Percentiles rank a stretch among this genome's conserved stretches.
These are phyloP conservation scores for Neodiprion lecontei DNA, from an alignment of 1,140 invertebrate genomes.

Conservation along the genomic window DNA sequence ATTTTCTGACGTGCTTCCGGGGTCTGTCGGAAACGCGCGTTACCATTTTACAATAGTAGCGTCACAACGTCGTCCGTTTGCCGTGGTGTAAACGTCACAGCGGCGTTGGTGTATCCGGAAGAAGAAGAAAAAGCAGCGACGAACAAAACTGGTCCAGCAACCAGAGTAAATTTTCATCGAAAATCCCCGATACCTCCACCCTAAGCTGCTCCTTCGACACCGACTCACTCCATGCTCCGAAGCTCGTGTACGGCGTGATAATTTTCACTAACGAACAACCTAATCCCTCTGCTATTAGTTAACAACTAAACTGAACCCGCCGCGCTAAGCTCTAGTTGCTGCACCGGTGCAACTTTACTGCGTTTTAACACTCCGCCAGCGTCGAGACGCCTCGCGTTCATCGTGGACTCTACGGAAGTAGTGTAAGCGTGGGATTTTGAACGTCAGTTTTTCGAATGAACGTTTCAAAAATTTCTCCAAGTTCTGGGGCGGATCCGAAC, in stretches of 20 bases:
- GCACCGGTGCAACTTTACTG: neutral
- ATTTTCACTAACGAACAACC: conserved; percentile 3
- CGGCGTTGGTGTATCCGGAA: no score
- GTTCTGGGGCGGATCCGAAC: neutral
- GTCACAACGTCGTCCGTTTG: no score
- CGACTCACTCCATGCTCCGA: neutral
- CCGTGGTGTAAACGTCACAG: no score
- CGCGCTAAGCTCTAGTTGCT: neutral
- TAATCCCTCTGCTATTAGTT: neutral
- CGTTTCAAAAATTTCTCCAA: neutral
- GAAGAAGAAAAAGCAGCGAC: no score
- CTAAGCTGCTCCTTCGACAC: neutral
- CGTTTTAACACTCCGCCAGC: neutral
- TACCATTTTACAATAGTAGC: neutral
- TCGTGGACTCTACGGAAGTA: neutral
- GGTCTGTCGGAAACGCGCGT: neutral
- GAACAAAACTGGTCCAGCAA: neutral
- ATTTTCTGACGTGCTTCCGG: neutral
- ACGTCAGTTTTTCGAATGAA: neutral
- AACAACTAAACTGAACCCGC: neutral
- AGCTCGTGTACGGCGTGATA: neutral
- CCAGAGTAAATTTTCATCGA: neutral
- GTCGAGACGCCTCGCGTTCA: neutral
- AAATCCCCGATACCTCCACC: neutral
- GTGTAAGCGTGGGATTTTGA: neutral